Percentiles rank a stretch among this genome's conserved stretches.
These are phyloP conservation scores for Aphelenchoides besseyi DNA, from an alignment of 1,140 invertebrate species.

Conservation along the genomic window DNA sequence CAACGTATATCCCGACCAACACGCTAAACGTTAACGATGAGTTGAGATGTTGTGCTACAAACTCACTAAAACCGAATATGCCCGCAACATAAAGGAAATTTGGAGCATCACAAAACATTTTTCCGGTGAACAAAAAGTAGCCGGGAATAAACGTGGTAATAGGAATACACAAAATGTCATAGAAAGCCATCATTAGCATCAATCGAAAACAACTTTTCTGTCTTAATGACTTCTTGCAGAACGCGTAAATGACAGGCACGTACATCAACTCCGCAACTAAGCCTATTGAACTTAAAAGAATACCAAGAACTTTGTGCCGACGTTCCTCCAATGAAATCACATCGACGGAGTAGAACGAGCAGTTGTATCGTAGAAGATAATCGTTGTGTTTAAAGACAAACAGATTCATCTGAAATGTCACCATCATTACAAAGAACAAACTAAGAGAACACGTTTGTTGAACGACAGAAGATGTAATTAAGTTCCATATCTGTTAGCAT, in stretches of 20 bases:
- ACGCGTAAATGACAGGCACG: not conserved
- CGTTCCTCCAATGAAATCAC: not conserved
- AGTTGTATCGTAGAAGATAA: not conserved
- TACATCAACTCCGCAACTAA: not conserved
- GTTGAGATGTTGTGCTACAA: not conserved
- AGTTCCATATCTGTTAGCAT: too few relatives aligned
- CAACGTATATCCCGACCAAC: not conserved
- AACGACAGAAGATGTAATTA: too few relatives aligned
- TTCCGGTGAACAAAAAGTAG: constrained; percentile 5
- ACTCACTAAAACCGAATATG: constrained; percentile 12
- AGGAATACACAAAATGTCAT: not conserved
- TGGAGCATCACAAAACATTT: constrained; percentile 8
- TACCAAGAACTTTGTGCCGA: not conserved
- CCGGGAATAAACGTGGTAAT: not conserved
- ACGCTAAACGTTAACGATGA: not conserved
- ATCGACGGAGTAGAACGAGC: not conserved
- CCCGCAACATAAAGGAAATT: constrained; percentile 16
- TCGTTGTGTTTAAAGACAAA: not conserved
- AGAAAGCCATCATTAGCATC: constrained; percentile 18
- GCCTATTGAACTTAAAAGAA: not conserved
- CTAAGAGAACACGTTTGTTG: too few relatives aligned
- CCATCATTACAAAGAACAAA: too few relatives aligned
- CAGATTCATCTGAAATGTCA: not conserved
- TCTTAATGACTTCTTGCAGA: not conserved
- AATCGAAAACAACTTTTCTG: constrained; percentile 8